Evolutionary conservation across 2,797 vertebrate species (phyloP), one percentile per base, ranked within the genome.

Genomic region (Odontamblyopus lacepedii): DNA sequence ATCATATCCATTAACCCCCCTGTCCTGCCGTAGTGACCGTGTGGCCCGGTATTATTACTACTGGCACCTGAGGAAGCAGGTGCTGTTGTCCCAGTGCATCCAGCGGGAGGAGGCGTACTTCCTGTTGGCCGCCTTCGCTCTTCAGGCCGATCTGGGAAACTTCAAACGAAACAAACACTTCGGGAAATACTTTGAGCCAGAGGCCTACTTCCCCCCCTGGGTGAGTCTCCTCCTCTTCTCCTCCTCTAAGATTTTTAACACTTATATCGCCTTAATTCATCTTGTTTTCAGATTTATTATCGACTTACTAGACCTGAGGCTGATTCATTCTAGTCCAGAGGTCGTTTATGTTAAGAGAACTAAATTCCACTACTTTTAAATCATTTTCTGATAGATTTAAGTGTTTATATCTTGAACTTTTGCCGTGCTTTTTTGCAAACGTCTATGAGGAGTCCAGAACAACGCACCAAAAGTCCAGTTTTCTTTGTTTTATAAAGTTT

Each of bases 121-220:
- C 92, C 95, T 99, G 60, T 93, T 99, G 87, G 98, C 98, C 0
- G 96, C 97, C 85, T 99, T 97, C 8, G 98, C 98, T 55, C 94
- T 99, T 55, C 98, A 99, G 84, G 97, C 97, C 0, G 98, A 99
- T 90, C 94, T 99, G 23, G 97, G 98, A 0, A 98, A 98, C 93
- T 98, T 98, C 94, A 99, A 97, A 88, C 94, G 97, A 64, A 97
- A 96, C 90, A 97, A 98, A 85, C 98, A 99, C 94, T 96, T 94
- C 9, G 97, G 96, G 87, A 96, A 98, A 63, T 99, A 99, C 93
- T 99, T 99, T 35, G 96, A 99, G 84, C 98, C 98, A 0, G 97
- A 98, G 81, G 95, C 95, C 35, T 99, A 99, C 91, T 99, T 99
- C 86, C 98, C 98, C 0, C 89, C 96, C 3, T 99, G 97, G 98